Evolutionary conservation across 2,888 invertebrate species (phyloP), one percentile per base, ranked within the genome.

Genomic region (Halocaridina rubra): DNA sequence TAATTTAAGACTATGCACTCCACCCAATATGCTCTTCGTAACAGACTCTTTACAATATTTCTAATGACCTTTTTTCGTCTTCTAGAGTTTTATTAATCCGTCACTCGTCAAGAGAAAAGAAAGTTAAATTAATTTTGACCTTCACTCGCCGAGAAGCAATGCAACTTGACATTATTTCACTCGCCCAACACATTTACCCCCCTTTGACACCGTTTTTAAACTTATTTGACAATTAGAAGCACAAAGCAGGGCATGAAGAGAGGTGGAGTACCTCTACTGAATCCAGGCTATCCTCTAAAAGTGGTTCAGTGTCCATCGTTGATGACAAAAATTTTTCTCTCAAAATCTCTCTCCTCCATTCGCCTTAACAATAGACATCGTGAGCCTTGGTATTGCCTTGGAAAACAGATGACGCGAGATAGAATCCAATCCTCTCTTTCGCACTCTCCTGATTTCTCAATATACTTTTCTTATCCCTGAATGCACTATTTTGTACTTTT

Each of bases 241-340:
- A n/a, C n/a, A n/a, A n/a, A n/a, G n/a, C n/a, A n/a, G n/a, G n/a
- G n/a, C n/a, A n/a, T n/a, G n/a, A n/a, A n/a, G n/a, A n/a, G n/a
- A n/a, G n/a, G n/a, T n/a, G n/a, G n/a, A n/a, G 5, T 84, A 84
- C 84, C 84, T 84, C 84, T 32, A 84, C 78, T 64, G 84, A 79
- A 79, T 84, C 84, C 72, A 84, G 78, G 74, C 84, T 84, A 61
- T 84, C 84, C 61, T 84, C 84, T 71, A 84, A 79, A 84, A 84
- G 59, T 64, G 46, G 78, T 64, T 84, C 84, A 72, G 78, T 84
- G 39, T 78, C 84, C 84, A 84, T 84, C 79, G 61, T 74, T 74
- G 78, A 61, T 79, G 84, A 84, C 84, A 84, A 78, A 61, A 80
- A n/a, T n/a, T n/a, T n/a, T n/a, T n/a, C n/a, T n/a, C n/a, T n/a